Base-by-base conservation (phyloP, 2,888 invertebrate genomes). In the Leucophenga montana region DNA sequence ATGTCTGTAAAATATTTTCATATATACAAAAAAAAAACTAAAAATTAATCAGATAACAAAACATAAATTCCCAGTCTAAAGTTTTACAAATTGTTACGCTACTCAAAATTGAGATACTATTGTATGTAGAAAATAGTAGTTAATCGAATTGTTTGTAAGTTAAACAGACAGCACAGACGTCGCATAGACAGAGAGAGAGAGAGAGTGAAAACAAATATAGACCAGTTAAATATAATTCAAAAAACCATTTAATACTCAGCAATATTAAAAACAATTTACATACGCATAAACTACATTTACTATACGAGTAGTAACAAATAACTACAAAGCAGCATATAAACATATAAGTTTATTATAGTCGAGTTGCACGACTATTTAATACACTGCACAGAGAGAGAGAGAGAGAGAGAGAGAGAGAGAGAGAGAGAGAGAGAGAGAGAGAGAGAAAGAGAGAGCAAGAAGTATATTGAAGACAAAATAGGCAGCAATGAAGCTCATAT, bases 41-140 rank as follows among this genome's bases (percentile, higher is more conserved):
- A 31, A 53, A 44, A 61, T 71, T 56, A 59, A 33, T 59, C 31
- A 75, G 75, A 79, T 80, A 73, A 78, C 81, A 77, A 76, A 83
- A 78, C 79, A 73, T 74, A 76, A 72, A 73, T 72, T 75, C 11
- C 16, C 46, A 57, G 22, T n/a, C 20, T 27, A 27, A 57, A 61
- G 18, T 46, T 48, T 39, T 61, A 61, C 61, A 33, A 11, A 61
- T 61, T 61, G 61, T 61, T 61, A 61, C 61, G 33, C 44, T 39
- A 39, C 39, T 39, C 39, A 39, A 39, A 39, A 39, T 39, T 39
- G 39, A 39, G 61, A 39, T 61, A 61, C 39, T 61, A 61, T 61
- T 61, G 61, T 61, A 44, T 61, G 44, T 61, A 31, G n/a, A n/a
- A n/a, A n/a, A n/a, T n/a, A n/a, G 39, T 39, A 39, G 39, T 39